Evolutionary conservation across 2,113 vertebrate genomes (phyloP).

Genomic region (Petrocephalus microphthalmus): DNA sequence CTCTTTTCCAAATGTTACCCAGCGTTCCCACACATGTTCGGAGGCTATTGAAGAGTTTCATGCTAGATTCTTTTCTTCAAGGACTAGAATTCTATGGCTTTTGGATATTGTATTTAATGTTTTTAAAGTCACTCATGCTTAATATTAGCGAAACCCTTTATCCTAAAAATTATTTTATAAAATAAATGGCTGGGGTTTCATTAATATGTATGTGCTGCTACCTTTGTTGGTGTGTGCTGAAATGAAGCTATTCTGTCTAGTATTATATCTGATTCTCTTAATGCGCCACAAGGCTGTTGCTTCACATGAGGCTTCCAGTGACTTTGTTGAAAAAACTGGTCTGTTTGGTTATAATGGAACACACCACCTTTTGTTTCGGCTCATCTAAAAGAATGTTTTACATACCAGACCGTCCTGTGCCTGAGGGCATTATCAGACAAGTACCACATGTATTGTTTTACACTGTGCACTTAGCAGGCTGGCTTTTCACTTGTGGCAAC

Average conservation of each 20-base stretch:
- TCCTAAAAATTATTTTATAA: not conserved
- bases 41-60: not conserved
- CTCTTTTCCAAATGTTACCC: too few relatives aligned
- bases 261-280: too few relatives aligned
- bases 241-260: not conserved
- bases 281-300: not conserved
- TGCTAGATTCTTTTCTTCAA: not conserved
- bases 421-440: not conserved
- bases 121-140: not conserved
- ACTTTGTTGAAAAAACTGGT: not conserved
- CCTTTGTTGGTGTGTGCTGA: not conserved
- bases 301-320: not conserved
- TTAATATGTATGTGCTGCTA: not conserved
- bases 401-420: not conserved
- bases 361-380: not conserved
- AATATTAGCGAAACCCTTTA: not conserved
- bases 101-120: not conserved
- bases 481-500: not conserved
- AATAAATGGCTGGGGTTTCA: not conserved
- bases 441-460: not conserved
- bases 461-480: not conserved
- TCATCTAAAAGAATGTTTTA: not conserved
- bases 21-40: not conserved
- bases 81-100: not conserved
- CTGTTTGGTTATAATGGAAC: constrained; percentile 2